Evolutionary conservation across 2,113 vertebrate genomes (phyloP).

Genomic region (Chionodraco myersi): DNA sequence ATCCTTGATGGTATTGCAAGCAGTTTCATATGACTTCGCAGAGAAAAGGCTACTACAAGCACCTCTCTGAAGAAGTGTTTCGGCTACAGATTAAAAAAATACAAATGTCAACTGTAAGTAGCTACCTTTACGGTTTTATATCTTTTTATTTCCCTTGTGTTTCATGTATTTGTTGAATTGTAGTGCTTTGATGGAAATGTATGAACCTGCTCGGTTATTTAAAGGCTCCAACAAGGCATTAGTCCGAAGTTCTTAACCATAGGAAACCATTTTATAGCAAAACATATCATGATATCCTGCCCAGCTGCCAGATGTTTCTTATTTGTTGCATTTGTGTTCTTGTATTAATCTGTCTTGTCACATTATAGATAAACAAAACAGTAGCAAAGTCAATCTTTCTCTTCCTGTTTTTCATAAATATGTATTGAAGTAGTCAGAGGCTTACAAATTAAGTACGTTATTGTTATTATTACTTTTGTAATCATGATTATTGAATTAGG

Average conservation of each 20-base stretch:
- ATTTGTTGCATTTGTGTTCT: constrained; percentile 3
- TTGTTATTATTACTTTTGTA: neutral
- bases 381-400: constrained; percentile 1
- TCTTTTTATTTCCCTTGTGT: neutral
- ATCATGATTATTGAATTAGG: neutral
- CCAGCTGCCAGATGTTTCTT: neutral
- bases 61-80: constrained; percentile 56
- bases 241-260: neutral
- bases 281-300: neutral
- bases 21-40: constrained; percentile 85
- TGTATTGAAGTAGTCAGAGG: constrained; percentile 2
- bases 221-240: neutral
- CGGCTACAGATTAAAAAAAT: constrained; percentile 53
- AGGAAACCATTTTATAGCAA: neutral
- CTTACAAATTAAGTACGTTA: constrained; percentile 1
- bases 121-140: constrained; percentile 28
- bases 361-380: constrained; percentile 7
- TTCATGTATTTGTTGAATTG: neutral
- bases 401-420: constrained; percentile 10
- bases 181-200: neutral
- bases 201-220: neutral
- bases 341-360: constrained; percentile 10
- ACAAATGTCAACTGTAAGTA: constrained; percentile 85
- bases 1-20: constrained; percentile 84
- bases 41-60: constrained; percentile 69